Conservation (phyloP, 35 echinoderm and acorn worm species). For the Anneissia japonica region DNA sequence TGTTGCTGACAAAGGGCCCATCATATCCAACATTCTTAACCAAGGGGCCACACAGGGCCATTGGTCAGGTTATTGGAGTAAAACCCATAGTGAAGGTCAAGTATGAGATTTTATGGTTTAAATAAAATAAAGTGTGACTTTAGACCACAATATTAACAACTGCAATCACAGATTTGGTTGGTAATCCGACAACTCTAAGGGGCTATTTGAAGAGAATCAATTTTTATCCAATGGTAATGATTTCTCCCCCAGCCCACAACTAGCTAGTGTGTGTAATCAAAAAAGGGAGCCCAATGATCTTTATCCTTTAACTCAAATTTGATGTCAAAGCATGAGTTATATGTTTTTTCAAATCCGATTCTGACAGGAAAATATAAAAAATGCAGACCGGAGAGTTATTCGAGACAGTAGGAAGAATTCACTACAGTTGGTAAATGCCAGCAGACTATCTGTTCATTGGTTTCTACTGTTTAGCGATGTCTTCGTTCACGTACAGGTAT, state of each 20-base stretch:
- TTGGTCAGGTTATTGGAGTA: too few species aligned
- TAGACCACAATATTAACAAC: too few species aligned
- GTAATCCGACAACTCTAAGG: background rate
- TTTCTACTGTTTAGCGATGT: slow-evolving; percentile 89
- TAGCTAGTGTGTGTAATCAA: background rate
- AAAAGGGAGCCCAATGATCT: background rate
- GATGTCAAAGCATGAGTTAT: background rate
- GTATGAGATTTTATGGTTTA: too few species aligned
- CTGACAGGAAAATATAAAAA: slow-evolving; percentile 72
- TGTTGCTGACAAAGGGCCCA: too few species aligned
- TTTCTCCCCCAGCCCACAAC: background rate
- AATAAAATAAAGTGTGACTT: too few species aligned
- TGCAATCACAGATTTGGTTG: background rate
- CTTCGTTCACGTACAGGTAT: slow-evolving; percentile 87
- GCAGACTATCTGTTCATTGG: slow-evolving; percentile 74
- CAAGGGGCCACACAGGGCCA: too few species aligned
- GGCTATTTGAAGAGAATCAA: too few species aligned
- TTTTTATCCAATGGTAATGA: too few species aligned
- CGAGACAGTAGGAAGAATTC: slow-evolving; percentile 65
- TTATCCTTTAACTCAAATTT: background rate
- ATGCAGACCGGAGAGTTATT: slow-evolving; percentile 65
- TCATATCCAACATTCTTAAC: too few species aligned
- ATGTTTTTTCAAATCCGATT: background rate
- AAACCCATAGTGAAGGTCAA: too few species aligned
- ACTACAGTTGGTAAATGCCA: slow-evolving; percentile 37